phyloP scores from a whole-genome alignment of 2,888 invertebrate species.

The Tubulanus polymorphus region DNA sequence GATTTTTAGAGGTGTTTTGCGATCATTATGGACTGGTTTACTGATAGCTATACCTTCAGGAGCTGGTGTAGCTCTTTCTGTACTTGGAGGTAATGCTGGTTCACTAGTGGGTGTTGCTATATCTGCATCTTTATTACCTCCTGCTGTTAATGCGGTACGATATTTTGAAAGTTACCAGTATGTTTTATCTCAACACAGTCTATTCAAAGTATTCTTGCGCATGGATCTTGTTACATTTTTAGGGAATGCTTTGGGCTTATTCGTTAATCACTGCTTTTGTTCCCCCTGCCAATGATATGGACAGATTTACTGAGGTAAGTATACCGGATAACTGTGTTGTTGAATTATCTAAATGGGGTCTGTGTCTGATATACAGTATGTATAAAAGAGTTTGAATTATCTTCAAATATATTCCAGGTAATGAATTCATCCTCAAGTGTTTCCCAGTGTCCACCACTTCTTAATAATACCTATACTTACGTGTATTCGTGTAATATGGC shows the following conservation, averaged over 20 bases:
- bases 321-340: too few relatives aligned
- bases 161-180: neutral
- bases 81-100: conserved; percentile 74
- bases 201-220: neutral
- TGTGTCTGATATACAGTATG: conserved; percentile 8
- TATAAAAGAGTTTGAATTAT: too few relatives aligned
- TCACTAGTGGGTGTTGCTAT: conserved; percentile 79
- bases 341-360: conserved; percentile 7
- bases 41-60: conserved; percentile 75
- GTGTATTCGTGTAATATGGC: conserved; percentile 72
- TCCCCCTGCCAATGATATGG: too few relatives aligned
- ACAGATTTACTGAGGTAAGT: too few relatives aligned
- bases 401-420: too few relatives aligned
- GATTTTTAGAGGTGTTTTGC: conserved; percentile 59
- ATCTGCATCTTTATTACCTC: conserved; percentile 74
- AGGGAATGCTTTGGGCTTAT: conserved; percentile 34
- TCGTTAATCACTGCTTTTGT: conserved; percentile 20
- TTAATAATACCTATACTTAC: conserved; percentile 54
- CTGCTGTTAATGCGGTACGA: conserved; percentile 72
- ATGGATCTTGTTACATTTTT: neutral
- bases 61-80: conserved; percentile 71
- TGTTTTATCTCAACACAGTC: neutral
- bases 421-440: too few relatives aligned
- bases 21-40: conserved; percentile 67
- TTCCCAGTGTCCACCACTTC: conserved; percentile 19